Evolutionary conservation across 2,888 invertebrate species (phyloP), one percentile per base, ranked within the genome.

Genomic region (Aricia artaxerxes): DNA sequence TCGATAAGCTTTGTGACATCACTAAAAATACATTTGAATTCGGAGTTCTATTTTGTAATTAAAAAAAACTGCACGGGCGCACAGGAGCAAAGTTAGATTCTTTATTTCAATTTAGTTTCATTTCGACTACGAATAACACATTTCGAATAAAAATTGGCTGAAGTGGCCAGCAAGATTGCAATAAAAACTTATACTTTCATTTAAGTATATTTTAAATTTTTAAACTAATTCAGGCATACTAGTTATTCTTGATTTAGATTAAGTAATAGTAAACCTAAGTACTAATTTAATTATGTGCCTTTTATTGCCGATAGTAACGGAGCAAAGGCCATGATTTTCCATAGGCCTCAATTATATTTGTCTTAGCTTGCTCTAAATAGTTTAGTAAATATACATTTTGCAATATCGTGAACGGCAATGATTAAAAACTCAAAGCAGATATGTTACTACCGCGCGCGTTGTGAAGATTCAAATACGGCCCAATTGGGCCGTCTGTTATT

Each of bases 1-100:
- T 76, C 76, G 76, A 76, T 76, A 76, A 76, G 53, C 53, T 53
- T 76, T 76, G 11, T 35, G 24, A 53, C 76, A 76, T 76, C 76
- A 76, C 76, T 76, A 53, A 38, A 73, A 44, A 69, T 69, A 69
- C 69, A 13, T 69, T 69, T 31, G 24, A 64, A 64, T 64, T 64
- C 35, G 35, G 69, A 69, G 13, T 69, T 69, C 69, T 35, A 69
- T 69, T 69, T 35, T 35, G 69, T 13, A 69, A 61, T 61, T 61
- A n/a, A 0, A 61, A 69, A 69, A 69, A 35, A 38, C 38, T 35
- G 4, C 11, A 64, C 35, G 35, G 4, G 57, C 57, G 4, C 16
- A 69, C 31, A 31, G 31, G 3, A 64, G 64, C 31, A 35, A 64
- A 31, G 31, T 24, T n/a, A 35, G 69, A 69, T 69, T 69, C 35